Evolutionary conservation across 2,888 invertebrate species (phyloP).

Genomic region (Chymomyza amoena): DNA sequence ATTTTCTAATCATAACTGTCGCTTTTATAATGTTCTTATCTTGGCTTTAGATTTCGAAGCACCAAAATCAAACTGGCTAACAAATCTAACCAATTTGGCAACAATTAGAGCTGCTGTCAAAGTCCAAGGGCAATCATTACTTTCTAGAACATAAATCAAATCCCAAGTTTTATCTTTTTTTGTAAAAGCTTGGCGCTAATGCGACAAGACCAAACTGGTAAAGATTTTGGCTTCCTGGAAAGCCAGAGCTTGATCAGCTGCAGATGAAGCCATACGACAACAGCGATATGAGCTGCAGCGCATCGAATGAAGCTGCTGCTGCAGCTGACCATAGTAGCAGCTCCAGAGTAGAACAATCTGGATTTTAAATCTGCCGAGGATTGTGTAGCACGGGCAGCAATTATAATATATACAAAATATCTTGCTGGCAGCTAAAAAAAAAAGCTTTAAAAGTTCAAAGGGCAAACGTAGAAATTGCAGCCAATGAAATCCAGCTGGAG

Average conservation of each 20-base stretch:
- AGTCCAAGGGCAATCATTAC: background rate
- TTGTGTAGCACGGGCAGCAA: constrained; percentile 48
- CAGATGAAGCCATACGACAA: constrained; percentile 26
- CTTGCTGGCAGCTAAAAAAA: constrained; percentile 18
- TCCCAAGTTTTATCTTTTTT: background rate
- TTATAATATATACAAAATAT: constrained; percentile 67
- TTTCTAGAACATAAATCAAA: background rate
- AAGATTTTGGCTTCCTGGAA: constrained; percentile 35
- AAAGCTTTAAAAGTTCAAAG: constrained; percentile 55
- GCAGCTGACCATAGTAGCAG: background rate
- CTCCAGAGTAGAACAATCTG: constrained; percentile 11
- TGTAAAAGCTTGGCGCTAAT: constrained; percentile 51
- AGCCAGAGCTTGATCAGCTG: constrained; percentile 10
- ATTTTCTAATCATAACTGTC: no score
- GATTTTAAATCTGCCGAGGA: background rate
- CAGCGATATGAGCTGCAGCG: constrained; percentile 43
- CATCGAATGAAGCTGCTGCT: constrained; percentile 43
- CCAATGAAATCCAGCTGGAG: background rate
- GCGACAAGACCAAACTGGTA: constrained; percentile 55
- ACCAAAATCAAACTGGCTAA: no score
- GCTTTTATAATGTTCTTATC: no score
- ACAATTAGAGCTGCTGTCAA: background rate
- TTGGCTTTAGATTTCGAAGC: no score
- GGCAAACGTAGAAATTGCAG: constrained; percentile 55
- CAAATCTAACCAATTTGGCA: no score